Evolutionary conservation across 2,113 vertebrate genomes (phyloP).

Genomic region (Malurus alboscapulatus): DNA sequence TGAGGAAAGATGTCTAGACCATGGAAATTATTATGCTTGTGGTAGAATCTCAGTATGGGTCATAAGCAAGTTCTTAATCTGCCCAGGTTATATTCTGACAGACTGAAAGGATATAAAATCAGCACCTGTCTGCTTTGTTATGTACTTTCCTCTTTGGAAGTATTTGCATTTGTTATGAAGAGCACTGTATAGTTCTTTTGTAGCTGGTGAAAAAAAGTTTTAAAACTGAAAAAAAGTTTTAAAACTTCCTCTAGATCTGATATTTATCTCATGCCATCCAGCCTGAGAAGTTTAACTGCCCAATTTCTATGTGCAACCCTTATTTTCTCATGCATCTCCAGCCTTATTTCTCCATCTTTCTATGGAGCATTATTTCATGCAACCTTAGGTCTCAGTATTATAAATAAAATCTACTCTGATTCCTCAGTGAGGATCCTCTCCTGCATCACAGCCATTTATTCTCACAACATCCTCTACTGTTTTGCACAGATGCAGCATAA

Average conservation of each 20-base stretch:
- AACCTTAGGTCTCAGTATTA: neutral
- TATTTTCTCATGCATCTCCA: neutral
- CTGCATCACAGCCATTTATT: neutral
- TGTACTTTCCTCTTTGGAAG: neutral
- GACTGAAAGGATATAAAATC: neutral
- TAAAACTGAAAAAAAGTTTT: neutral
- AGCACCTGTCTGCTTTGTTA: neutral
- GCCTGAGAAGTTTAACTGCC: neutral
- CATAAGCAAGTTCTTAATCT: neutral
- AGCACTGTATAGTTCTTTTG: neutral
- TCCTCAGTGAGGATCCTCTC: neutral
- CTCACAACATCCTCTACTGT: neutral
- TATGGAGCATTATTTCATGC: neutral
- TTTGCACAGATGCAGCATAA: conserved; percentile 58
- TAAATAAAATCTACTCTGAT: neutral
- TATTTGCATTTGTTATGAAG: neutral
- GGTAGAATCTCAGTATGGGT: neutral
- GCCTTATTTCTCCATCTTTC: neutral
- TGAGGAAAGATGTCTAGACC: neutral
- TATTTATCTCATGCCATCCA: neutral
- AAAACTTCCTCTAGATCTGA: neutral
- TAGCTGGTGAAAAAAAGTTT: neutral
- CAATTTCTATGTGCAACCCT: neutral
- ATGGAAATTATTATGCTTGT: neutral
- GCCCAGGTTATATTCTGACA: neutral